Conservation (phyloP, 2,888 invertebrate species). For the Drosophila helvetica region DNA sequence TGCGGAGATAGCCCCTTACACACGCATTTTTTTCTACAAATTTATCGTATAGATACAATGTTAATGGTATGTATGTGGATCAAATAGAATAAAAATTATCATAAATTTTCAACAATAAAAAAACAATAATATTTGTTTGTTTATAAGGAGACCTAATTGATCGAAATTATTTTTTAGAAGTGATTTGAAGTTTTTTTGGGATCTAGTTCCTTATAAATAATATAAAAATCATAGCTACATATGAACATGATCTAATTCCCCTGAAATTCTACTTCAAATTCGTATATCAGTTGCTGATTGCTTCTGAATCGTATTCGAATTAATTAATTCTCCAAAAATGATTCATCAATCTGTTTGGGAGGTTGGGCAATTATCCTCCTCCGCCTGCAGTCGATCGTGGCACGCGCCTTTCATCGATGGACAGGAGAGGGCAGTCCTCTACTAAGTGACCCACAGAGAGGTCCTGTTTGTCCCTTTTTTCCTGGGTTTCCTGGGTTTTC, state of each 20-base stretch:
- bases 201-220: no score
- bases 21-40: no score
- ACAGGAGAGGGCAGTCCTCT: not conserved
- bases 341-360: slow-evolving; percentile 38
- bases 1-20: no score
- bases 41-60: no score
- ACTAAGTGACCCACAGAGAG: slow-evolving; percentile 50
- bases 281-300: not conserved
- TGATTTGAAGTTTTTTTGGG: not conserved
- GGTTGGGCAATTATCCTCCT: slow-evolving; percentile 31
- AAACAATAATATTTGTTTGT: no score
- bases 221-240: not conserved
- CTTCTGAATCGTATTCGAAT: not conserved
- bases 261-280: not conserved
- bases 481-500: not conserved
- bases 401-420: slow-evolving; percentile 59
- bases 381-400: slow-evolving; percentile 28
- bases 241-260: no score
- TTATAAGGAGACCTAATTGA: no score
- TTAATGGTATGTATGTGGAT: no score
- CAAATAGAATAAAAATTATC: no score
- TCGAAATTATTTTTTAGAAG: no score
- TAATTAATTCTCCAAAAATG: not conserved
- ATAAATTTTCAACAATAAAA: no score
- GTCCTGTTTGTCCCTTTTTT: slow-evolving; percentile 31